Percentiles rank a stretch among this genome's conserved stretches.
Conservation (phyloP, 2,888 invertebrate genomes). For the Amblyjoppa proteus region DNA sequence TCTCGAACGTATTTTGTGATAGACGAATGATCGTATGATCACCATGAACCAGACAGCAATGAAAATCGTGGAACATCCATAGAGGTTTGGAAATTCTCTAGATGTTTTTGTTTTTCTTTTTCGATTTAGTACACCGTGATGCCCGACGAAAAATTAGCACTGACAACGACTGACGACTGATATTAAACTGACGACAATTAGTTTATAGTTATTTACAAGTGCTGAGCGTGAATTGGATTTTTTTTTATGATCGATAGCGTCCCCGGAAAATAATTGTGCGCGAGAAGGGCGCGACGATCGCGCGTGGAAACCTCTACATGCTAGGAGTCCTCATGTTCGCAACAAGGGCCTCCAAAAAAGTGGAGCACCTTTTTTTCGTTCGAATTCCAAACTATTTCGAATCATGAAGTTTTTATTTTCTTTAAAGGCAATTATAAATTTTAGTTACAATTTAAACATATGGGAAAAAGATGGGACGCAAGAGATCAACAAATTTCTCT, state of each 20-base stretch:
- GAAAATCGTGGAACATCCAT: not conserved
- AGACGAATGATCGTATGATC: not conserved
- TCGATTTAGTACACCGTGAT: too few species aligned
- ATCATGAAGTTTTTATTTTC: too few species aligned
- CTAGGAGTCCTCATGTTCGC: not conserved
- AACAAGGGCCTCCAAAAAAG: slow-evolving; percentile 26
- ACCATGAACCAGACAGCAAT: not conserved
- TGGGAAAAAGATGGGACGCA: too few species aligned
- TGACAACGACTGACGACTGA: too few species aligned
- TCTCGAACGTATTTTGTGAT: not conserved
- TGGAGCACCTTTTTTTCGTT: not conserved
- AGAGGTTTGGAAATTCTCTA: not conserved
- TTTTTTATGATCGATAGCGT: slow-evolving; percentile 5
- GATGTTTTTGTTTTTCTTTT: too few species aligned
- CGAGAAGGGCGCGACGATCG: slow-evolving; percentile 25
- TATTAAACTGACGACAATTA: not conserved
- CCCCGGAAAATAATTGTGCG: slow-evolving; percentile 28
- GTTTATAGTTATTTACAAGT: not conserved
- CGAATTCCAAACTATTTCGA: not conserved
- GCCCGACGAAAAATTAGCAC: too few species aligned
- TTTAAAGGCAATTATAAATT: too few species aligned
- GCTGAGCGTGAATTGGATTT: too few species aligned
- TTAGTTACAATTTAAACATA: too few species aligned
- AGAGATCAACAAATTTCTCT: too few species aligned
- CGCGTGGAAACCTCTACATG: slow-evolving; percentile 31